Evolutionary conservation across 2,113 vertebrate genomes (phyloP), one percentile per base, ranked within the genome.

Genomic region (Scophthalmus maximus): DNA sequence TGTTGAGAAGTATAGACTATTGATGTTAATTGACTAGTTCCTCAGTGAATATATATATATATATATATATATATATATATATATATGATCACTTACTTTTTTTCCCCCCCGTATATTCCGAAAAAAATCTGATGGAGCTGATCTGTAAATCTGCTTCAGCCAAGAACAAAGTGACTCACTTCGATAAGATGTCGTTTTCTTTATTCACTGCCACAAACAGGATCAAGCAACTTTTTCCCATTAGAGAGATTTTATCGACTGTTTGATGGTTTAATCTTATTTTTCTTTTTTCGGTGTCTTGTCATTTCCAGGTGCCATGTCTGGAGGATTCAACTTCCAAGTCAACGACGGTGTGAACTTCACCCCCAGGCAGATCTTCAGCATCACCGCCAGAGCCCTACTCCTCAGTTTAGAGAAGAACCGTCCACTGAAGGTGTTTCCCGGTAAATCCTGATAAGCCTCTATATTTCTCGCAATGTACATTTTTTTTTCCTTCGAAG

Each of bases 291-390:
- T 6, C 68, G 18, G 29, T 27, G 65, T 72, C 67, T 50, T 32
- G 17, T 56, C 71, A 63, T 52, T 59, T 65, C 20, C 81, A 98
- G 97, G 97, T 64, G 80, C 95, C 58, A 92, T 94, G 93, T 95
- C 95, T 62, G 96, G 96, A 88, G 95, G 95, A 8, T 99, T 98
- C 88, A 96, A 46, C 87, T 97, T 98, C 83, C 95, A 97, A 80
- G 95, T 96, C 32, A 97, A 95, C 14, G 96, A 98, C 36, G 96
- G 96, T 40, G 85, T 96, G 86, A 97, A 98, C 88, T 95, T 95
- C 65, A 91, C 93, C 82, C 94, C 95, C 32, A 73, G 73, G 29
- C 95, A 97, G 76, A 96, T 95, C 89, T 97, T 98, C 88, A 97
- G 94, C 78, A 92, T 98, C 89, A 96, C 93, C 0, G 95, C 96